These are phyloP conservation scores for Rhinopomastus cyanomelas DNA, from an alignment of 2,113 vertebrate genomes.

Conservation along the genomic window DNA sequence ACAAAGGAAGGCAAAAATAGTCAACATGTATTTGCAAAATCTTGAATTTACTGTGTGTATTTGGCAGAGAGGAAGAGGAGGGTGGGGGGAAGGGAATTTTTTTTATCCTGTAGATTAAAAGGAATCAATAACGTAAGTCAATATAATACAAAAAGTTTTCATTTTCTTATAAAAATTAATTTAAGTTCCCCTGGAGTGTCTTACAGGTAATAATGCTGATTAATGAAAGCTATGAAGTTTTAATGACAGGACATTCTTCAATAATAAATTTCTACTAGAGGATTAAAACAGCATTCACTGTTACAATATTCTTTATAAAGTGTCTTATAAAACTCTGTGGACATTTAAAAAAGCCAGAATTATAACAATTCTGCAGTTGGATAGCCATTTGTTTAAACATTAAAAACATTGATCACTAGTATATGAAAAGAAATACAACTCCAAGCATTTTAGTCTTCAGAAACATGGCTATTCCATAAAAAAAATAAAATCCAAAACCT, in stretches of 20 bases:
- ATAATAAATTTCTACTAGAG: not conserved
- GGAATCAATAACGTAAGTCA: not conserved
- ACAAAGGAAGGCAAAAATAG: not conserved
- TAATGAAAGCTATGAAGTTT: not conserved
- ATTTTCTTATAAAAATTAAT: not conserved
- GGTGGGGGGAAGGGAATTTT: not conserved
- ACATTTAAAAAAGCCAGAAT: not conserved
- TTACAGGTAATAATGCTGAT: not conserved
- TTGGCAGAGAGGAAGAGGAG: rapidly evolving
- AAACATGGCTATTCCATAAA: not conserved
- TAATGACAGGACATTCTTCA: not conserved
- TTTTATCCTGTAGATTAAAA: not conserved
- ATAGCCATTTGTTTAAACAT: not conserved
- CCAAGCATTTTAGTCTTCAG: rapidly evolving
- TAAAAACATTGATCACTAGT: not conserved
- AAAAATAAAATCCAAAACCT: rapidly evolving
- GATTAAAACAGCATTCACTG: not conserved
- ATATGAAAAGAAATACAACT: not conserved
- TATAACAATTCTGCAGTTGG: not conserved
- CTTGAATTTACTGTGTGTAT: not conserved
- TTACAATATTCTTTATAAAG: not conserved
- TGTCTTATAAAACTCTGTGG: not conserved
- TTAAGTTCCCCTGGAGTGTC: not conserved
- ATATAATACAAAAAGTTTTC: not conserved
- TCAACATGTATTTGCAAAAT: not conserved